phyloP scores from a whole-genome alignment of 2,888 invertebrate genomes.

The Drosophila borealis region DNA sequence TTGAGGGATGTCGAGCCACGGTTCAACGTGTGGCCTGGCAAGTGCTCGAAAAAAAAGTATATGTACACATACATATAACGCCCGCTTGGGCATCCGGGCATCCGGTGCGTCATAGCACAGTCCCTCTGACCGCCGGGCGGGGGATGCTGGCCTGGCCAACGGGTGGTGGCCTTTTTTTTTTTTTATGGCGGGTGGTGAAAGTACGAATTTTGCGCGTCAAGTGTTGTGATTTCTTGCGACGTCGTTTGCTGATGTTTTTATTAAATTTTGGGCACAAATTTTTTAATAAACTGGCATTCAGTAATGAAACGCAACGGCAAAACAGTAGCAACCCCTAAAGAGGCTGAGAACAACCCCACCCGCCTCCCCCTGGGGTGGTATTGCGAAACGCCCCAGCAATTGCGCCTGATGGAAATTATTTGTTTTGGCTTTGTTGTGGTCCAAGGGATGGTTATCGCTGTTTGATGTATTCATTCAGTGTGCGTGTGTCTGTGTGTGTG shows the following conservation, averaged over 20 bases:
- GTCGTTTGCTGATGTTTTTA: constrained; percentile 67
- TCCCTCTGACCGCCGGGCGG: background rate
- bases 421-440: constrained; percentile 66
- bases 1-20: constrained; percentile 48
- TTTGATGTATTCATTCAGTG: constrained; percentile 71
- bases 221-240: constrained; percentile 64
- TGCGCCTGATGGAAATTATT: constrained; percentile 65
- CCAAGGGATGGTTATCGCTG: constrained; percentile 40
- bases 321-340: constrained; percentile 21
- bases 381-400: constrained; percentile 56
- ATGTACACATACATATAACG: constrained; percentile 24
- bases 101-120: constrained; percentile 39
- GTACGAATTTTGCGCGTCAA: constrained; percentile 36
- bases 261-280: constrained; percentile 74
- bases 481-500: background rate
- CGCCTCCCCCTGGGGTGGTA: background rate
- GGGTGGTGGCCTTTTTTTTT: constrained; percentile 1
- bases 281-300: constrained; percentile 76
- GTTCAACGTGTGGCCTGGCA: constrained; percentile 38
- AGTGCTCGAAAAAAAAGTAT: constrained; percentile 23
- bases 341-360: constrained; percentile 4
- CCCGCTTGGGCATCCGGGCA: constrained; percentile 34
- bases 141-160: constrained; percentile 9
- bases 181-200: background rate
- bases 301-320: constrained; percentile 47